Evolutionary conservation across 1,140 invertebrate genomes (phyloP), one percentile per base, ranked within the genome.

Genomic region (Microvelia longipes): DNA sequence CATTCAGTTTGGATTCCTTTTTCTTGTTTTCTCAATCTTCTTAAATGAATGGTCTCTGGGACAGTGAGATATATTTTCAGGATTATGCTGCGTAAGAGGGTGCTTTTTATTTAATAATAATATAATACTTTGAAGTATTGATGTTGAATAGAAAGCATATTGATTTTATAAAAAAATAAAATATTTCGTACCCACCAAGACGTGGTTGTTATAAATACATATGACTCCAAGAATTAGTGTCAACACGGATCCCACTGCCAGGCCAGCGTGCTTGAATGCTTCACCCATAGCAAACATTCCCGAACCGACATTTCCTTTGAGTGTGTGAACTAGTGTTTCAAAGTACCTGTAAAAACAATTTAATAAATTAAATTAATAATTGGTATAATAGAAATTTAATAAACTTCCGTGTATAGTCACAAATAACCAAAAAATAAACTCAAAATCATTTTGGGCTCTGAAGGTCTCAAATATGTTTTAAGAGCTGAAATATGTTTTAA

Each of bases 201-300:
- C 85, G 75, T 93, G 90, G 50, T 93, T 90, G 75, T 90, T 92
- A 74, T 93, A 93, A 19, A 91, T 90, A 80, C 90, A 92, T 29
- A 92, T 85, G 0, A 85, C 78, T 29, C 90, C 90, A 69, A 93
- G 87, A 29, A 86, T 79, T 71, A 91, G 87, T 1, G 90, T 90
- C 1, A 88, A 86, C 66, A 89, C 77, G 24, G 90, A 77, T 0
- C 91, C 90, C 73, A 93, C 89, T 77, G 84, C 85, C 0, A 96
- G 79, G 24, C 94, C 94, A 35, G 92, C 89, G 77, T 94, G 88
- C 71, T 86, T 85, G 74, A 94, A 91, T n/a, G 93, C 93, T 79
- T 90, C 82, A 1, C 93, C 93, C 90, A 96, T 94, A 25, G 93
- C 92, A 67, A 96, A 82, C 63, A 96, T 92, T 1, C 94, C 93